Evolutionary conservation across 2,888 invertebrate genomes (phyloP), one percentile per base, ranked within the genome.

Genomic region (Apoda limacodes): DNA sequence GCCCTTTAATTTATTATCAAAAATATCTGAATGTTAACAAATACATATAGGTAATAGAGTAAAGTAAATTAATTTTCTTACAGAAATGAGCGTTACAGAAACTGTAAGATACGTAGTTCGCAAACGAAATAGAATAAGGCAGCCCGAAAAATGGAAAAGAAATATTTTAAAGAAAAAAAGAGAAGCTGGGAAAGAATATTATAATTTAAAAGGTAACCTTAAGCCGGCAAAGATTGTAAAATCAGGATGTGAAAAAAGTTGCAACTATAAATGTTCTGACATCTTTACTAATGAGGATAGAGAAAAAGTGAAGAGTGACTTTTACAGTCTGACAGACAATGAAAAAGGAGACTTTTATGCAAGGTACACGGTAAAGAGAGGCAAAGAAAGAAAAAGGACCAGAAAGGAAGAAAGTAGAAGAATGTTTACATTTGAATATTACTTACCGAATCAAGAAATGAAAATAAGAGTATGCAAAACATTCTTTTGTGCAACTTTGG

Each of bases 261-360:
- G 37, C 17, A 33, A 27, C 21, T 22, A 28, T 24, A 37, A 15
- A 22, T 37, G 37, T 37, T 33, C 37, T 9, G 22, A 13, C 13
- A 29, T 15, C 21, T 39, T 39, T 35, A 10, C 35, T 9, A 17
- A 11, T 20, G 28, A 20, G 11, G 11, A 19, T 9, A 32, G 29
- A 29, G 29, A 29, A 13, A 13, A 29, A 22, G 13, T 29, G 9
- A 29, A 29, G 11, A 12, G 13, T 11, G 6, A 25, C 10, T 39
- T 39, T 26, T 39, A 39, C 23, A 35, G 30, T 15, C 24, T 39
- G 25, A 39, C 28, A 25, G 39, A 39, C 33, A 30, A 22, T 28
- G 35, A 39, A 39, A 39, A 35, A 33, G 32, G 35, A 12, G 32
- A 35, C 28, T 35, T 32, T 30, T 39, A 39, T 11, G 22, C 11